phyloP scores from a whole-genome alignment of 2,888 invertebrate species.

The Macrosoma leucophasiata region DNA sequence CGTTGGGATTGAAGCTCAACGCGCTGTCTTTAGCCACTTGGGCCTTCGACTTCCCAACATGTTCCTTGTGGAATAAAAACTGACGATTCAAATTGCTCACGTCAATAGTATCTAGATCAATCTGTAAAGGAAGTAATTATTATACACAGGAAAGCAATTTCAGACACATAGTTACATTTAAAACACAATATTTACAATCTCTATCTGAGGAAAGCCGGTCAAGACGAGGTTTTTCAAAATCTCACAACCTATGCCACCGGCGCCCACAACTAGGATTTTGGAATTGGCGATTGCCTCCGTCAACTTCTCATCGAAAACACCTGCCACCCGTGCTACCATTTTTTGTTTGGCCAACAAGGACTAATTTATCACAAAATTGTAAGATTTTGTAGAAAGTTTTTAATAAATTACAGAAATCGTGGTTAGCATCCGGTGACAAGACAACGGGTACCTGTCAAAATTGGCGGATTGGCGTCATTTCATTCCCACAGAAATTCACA shows the following conservation, averaged over 20 bases:
- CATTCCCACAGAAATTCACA: too few relatives aligned
- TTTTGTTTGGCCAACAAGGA: constrained; percentile 32
- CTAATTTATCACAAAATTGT: constrained; percentile 8
- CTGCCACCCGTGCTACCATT: constrained; percentile 81
- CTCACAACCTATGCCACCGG: constrained; percentile 99
- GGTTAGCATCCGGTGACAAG: too few relatives aligned
- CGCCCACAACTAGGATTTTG: constrained; percentile 92
- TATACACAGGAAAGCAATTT: constrained; percentile 34
- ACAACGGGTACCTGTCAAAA: constrained; percentile 40
- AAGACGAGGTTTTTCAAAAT: constrained; percentile 97
- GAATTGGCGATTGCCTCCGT: constrained; percentile 80
- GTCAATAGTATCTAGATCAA: constrained; percentile 99
- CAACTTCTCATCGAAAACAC: constrained; percentile 79
- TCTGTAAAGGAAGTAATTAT: constrained; percentile 77
- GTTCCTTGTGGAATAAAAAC: constrained; percentile 98
- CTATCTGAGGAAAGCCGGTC: constrained; percentile 93
- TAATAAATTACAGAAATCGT: too few relatives aligned
- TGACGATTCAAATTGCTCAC: constrained; percentile 99
- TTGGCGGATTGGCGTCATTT: too few relatives aligned
- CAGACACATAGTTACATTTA: constrained; percentile 2
- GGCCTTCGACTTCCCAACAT: constrained; percentile 98
- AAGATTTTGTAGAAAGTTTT: constrained; percentile 8
- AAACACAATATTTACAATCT: constrained; percentile 84
- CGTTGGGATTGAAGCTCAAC: constrained; percentile 89
- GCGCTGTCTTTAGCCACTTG: constrained; percentile 93